Evolutionary conservation across 35 echinoderm and acorn worm species (phyloP).

Genomic region (Hemicentrotus pulcherrimus): DNA sequence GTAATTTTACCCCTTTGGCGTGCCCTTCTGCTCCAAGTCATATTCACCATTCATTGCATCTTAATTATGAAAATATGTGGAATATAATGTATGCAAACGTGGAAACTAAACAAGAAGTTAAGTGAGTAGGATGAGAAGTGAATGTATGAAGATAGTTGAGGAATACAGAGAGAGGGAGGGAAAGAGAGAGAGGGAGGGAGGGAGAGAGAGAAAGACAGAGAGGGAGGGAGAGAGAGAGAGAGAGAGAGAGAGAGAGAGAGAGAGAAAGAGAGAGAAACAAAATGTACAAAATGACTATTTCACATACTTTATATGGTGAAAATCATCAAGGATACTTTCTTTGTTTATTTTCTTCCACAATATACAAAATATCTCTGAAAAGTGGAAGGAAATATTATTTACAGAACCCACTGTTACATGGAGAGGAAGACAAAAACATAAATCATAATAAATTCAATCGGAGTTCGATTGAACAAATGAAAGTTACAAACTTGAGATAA

Average conservation of each 20-base stretch:
- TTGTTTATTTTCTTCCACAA: not conserved
- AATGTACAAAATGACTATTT: not conserved
- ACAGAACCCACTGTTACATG: not conserved
- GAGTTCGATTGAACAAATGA: not conserved
- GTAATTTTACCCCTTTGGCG: no score
- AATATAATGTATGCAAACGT: no score
- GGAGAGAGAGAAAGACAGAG: no score
- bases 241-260: not conserved
- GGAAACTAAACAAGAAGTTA: no score
- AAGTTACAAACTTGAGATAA: not conserved
- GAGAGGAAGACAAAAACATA: not conserved
- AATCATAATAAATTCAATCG: not conserved
- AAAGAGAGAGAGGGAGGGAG: no score
- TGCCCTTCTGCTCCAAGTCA: no score
- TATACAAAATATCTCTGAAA: slow-evolving; percentile 17
- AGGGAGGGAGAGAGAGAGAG: no score
- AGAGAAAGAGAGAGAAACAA: not conserved
- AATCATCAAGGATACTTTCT: not conserved
- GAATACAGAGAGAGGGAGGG: no score
- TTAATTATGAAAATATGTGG: no score
- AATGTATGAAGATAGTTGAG: no score
- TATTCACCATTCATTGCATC: no score
- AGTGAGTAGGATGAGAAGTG: no score
- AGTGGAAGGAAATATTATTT: not conserved
- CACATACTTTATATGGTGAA: not conserved